These are phyloP conservation scores for Rhingia campestris DNA, from an alignment of 2,888 invertebrate genomes.

Conservation along the genomic window DNA sequence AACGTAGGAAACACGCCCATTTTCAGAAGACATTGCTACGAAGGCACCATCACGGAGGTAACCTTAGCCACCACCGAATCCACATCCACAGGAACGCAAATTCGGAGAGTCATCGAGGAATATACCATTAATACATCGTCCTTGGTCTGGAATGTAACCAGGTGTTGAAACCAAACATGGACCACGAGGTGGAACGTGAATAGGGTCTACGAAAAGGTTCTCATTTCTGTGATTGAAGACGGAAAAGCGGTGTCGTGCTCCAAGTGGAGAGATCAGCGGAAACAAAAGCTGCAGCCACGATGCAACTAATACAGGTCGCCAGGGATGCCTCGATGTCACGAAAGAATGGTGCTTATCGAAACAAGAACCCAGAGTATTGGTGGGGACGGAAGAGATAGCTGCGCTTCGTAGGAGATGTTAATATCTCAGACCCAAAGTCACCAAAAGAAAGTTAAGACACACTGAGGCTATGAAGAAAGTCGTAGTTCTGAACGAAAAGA, in stretches of 20 bases:
- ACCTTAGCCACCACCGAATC: background rate
- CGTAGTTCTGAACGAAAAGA: background rate
- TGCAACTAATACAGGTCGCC: background rate
- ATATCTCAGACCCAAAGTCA: too few relatives aligned
- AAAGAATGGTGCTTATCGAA: background rate
- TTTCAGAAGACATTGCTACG: conserved; percentile 28
- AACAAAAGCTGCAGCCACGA: conserved; percentile 7
- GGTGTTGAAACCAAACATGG: too few relatives aligned
- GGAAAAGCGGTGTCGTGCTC: background rate
- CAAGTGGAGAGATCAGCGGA: background rate
- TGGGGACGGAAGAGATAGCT: too few relatives aligned
- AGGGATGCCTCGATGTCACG: background rate
- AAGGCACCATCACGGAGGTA: background rate
- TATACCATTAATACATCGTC: too few relatives aligned
- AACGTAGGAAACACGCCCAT: conserved; percentile 32
- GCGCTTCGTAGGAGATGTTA: too few relatives aligned
- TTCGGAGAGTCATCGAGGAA: too few relatives aligned
- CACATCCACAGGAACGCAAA: background rate
- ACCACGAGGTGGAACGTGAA: too few relatives aligned
- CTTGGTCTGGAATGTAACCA: too few relatives aligned
- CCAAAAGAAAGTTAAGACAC: too few relatives aligned
- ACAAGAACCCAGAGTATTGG: background rate
- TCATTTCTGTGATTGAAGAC: background rate
- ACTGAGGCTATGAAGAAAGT: too few relatives aligned
- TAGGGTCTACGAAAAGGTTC: too few relatives aligned